Base-by-base conservation (phyloP, 2,113 vertebrate species). In the Ammodytes marinus region DNA sequence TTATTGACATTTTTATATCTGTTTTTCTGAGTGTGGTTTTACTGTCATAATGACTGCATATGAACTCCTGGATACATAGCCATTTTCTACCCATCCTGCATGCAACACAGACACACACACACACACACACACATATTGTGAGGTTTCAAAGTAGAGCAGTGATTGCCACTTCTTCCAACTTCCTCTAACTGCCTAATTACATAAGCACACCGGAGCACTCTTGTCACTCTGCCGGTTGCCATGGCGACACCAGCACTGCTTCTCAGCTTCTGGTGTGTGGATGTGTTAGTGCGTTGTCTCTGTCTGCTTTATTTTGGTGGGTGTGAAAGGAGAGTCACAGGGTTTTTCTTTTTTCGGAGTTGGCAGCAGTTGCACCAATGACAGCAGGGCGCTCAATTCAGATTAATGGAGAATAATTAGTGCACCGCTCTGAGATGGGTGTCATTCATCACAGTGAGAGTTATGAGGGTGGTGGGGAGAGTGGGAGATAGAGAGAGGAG, bases 371-470 rank as follows among this genome's bases (percentile, higher is more conserved):
- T 60, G 46, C 63, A 13, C 71, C 13, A 17, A 43, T 86, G 92
- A 91, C 91, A 86, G 87, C 70, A 57, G 74, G 27, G 55, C 63
- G 39, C 84, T 88, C 47, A 17, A 68, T 79, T 83, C 70, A 80
- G 90, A 93, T 91, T 92, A 93, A 93, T 93, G 82, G 80, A 87
- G 85, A 92, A 89, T 94, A 86, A 93, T 94, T 92, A 91, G 91
- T 76, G 59, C 74, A 74, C 71, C 14, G 60, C 74, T 69, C 69
- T 40, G 73, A 71, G 89, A 93, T 82, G 85, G 88, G 85, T 92
- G 91, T 86, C 90, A 83, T 91, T 91, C 82, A 90, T 94, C 91
- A 92, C 55, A 42, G 27, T 27, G 61, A 43, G 2, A 58, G 79
- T 83, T 55, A 63, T 74, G 19, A 46, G 46, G 60, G n/a, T 27